Evolutionary conservation across 2,888 invertebrate genomes (phyloP).

Genomic region (Therioaphis trifolii): DNA sequence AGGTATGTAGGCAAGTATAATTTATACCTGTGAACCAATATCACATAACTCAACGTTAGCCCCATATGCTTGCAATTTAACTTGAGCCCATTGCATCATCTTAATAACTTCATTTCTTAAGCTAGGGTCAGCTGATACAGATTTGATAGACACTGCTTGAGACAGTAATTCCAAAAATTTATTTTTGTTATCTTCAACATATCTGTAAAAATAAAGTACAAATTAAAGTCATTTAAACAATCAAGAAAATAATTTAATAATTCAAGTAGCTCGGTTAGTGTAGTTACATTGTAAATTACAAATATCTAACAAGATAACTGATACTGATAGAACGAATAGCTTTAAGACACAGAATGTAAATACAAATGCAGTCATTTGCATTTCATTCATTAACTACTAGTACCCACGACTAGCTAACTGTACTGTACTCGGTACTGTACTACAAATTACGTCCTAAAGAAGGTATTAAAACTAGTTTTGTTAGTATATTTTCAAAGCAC

Average conservation of each 20-base stretch:
- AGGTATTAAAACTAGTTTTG: too few relatives aligned
- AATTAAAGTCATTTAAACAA: background rate
- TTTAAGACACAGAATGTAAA: too few relatives aligned
- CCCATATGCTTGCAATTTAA: constrained; percentile 78
- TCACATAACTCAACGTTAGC: constrained; percentile 79
- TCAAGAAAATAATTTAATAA: background rate
- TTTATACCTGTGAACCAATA: constrained; percentile 76
- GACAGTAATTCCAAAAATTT: constrained; percentile 82
- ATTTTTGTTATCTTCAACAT: constrained; percentile 81
- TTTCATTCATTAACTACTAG: too few relatives aligned
- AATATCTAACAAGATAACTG: too few relatives aligned
- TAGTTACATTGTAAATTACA: too few relatives aligned
- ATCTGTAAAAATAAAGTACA: constrained; percentile 71
- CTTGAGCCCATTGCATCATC: constrained; percentile 87
- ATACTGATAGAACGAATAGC: too few relatives aligned
- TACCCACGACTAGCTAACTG: too few relatives aligned
- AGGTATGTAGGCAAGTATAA: background rate
- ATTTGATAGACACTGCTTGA: constrained; percentile 91
- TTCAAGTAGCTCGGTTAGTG: too few relatives aligned
- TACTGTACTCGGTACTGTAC: too few relatives aligned
- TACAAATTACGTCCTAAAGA: too few relatives aligned
- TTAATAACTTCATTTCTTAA: constrained; percentile 83
- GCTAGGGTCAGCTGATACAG: constrained; percentile 92
- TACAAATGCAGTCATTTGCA: too few relatives aligned
- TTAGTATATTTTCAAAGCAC: too few relatives aligned